Evolutionary conservation across 2,888 invertebrate genomes (phyloP).

Genomic region (Fragum whitleyi): DNA sequence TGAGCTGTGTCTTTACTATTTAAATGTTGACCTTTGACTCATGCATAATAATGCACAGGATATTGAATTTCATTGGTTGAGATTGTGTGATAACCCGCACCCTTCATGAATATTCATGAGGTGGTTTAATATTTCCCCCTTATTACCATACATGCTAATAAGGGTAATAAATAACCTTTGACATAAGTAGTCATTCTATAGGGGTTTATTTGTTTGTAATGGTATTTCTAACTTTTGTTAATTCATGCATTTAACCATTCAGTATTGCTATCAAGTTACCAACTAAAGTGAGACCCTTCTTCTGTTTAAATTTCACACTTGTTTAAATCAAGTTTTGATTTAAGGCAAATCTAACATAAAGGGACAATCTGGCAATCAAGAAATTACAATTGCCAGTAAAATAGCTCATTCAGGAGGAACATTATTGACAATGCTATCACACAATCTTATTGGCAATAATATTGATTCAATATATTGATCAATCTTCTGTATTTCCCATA

Average conservation of each 20-base stretch:
- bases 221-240: not conserved
- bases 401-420: no score
- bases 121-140: slow-evolving; percentile 3
- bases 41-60: slow-evolving; percentile 37
- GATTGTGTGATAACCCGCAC: slow-evolving; percentile 1
- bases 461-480: no score
- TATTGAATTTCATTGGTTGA: slow-evolving; percentile 52
- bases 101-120: slow-evolving; percentile 33
- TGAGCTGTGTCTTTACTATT: slow-evolving; percentile 17
- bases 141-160: not conserved
- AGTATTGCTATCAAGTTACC: not conserved
- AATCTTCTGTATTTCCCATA: no score
- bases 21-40: slow-evolving; percentile 66
- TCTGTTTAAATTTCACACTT: no score
- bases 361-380: no score
- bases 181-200: slow-evolving; percentile 5
- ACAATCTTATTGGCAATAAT: no score
- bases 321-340: no score
- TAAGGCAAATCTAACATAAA: no score
- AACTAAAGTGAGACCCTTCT: not conserved
- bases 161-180: slow-evolving; percentile 4
- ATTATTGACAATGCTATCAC: no score
- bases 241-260: not conserved
- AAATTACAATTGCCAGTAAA: no score
- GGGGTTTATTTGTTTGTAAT: not conserved